phyloP scores from a whole-genome alignment of 2,113 vertebrate genomes.

The Actenoides lindsayi region DNA sequence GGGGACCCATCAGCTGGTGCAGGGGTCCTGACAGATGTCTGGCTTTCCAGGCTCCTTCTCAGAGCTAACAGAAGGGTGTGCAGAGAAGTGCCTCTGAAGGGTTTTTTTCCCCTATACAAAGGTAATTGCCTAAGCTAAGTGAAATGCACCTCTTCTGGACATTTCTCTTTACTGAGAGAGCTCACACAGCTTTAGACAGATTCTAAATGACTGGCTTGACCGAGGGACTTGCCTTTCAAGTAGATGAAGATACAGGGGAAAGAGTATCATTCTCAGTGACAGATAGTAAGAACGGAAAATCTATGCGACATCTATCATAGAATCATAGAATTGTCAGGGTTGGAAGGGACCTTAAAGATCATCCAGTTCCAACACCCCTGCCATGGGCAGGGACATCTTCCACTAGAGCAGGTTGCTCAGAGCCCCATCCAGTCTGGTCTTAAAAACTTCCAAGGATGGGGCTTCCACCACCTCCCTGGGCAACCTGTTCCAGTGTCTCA shows the following conservation, averaged over 20 bases:
- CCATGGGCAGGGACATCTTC: too few relatives aligned
- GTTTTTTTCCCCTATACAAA: not conserved
- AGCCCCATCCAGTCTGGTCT: too few relatives aligned
- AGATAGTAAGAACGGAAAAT: not conserved
- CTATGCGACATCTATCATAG: too few relatives aligned
- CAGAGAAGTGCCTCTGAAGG: not conserved
- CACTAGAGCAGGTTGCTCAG: too few relatives aligned
- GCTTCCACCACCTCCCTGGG: too few relatives aligned
- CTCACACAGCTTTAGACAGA: not conserved
- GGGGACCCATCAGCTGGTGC: not conserved
- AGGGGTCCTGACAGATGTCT: not conserved
- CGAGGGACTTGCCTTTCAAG: not conserved
- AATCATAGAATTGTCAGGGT: too few relatives aligned
- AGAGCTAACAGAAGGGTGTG: not conserved
- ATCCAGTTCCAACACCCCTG: too few relatives aligned
- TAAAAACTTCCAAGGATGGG: too few relatives aligned
- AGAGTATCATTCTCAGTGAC: not conserved
- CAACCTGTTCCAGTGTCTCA: too few relatives aligned
- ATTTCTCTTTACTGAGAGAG: not conserved
- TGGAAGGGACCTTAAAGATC: too few relatives aligned
- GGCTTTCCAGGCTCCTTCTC: fast-evolving
- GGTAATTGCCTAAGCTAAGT: not conserved
- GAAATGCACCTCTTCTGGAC: not conserved
- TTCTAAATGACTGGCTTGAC: not conserved
- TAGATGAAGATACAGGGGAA: not conserved